These are phyloP conservation scores for Latrodectus elegans DNA, from an alignment of 2,888 invertebrate genomes.

Conservation along the genomic window DNA sequence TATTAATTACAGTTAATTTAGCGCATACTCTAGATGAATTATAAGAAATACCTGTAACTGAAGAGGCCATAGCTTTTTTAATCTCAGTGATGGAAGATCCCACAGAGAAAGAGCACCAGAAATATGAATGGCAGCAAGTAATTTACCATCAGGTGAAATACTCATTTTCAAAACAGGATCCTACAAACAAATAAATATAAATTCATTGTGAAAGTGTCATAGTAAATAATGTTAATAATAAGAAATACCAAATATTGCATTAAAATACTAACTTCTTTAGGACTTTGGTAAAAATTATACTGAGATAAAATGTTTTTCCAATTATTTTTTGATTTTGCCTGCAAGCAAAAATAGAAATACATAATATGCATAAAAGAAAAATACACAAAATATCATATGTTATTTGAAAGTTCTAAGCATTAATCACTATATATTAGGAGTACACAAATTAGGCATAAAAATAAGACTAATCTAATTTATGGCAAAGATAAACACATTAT, in stretches of 20 bases:
- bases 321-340: slow-evolving; percentile 46
- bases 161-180: slow-evolving; percentile 81
- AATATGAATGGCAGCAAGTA: slow-evolving; percentile 82
- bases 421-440: too few relatives aligned
- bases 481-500: too few relatives aligned
- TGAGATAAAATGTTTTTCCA: slow-evolving; percentile 27
- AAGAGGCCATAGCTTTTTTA: slow-evolving; percentile 72
- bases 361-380: too few relatives aligned
- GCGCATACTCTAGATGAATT: too few relatives aligned
- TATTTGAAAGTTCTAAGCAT: too few relatives aligned
- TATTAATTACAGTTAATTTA: too few relatives aligned
- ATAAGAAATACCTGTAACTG: slow-evolving; percentile 71
- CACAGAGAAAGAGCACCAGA: slow-evolving; percentile 83
- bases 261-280: slow-evolving; percentile 32
- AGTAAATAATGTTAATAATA: too few relatives aligned
- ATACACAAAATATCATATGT: too few relatives aligned
- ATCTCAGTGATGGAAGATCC: slow-evolving; percentile 81
- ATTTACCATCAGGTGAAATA: slow-evolving; percentile 80
- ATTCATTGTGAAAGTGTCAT: background rate
- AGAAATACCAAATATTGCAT: too few relatives aligned
- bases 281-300: slow-evolving; percentile 23
- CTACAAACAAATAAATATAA: slow-evolving; percentile 73
- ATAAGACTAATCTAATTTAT: too few relatives aligned
- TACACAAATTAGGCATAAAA: too few relatives aligned
- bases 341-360: slow-evolving; percentile 1